Conservation (phyloP, 2,888 invertebrate genomes). For the Periphyllus acericola region DNA sequence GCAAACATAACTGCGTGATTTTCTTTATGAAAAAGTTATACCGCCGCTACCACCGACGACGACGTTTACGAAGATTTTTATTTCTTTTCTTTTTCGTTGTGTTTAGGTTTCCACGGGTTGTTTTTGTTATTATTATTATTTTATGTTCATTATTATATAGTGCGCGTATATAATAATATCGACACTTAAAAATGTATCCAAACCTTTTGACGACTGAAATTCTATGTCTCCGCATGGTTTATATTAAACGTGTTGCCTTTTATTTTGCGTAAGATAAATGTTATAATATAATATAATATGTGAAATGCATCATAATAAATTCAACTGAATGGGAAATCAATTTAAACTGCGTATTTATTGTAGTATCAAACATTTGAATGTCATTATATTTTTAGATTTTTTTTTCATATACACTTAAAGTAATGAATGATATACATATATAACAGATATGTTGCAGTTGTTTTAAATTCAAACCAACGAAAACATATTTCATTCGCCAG, state of each 20-base stretch:
- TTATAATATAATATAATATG: no score
- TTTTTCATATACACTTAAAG: no score
- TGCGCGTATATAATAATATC: background rate
- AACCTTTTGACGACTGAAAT: no score
- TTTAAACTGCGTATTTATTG: background rate
- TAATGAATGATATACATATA: no score
- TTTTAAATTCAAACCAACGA: background rate
- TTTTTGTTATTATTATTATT: background rate
- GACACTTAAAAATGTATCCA: background rate
- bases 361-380: background rate
- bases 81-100: conserved; percentile 17
- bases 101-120: background rate
- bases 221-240: no score
- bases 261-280: background rate
- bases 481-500: background rate
- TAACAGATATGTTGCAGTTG: background rate
- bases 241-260: background rate
- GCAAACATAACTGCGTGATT: conserved; percentile 41
- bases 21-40: conserved; percentile 31
- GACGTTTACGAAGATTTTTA: conserved; percentile 43
- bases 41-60: background rate
- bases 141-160: background rate
- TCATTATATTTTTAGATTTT: background rate
- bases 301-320: background rate
- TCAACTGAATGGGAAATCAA: background rate